Conservation (phyloP, 2,797 vertebrate species). For the Alosa sapidissima region DNA sequence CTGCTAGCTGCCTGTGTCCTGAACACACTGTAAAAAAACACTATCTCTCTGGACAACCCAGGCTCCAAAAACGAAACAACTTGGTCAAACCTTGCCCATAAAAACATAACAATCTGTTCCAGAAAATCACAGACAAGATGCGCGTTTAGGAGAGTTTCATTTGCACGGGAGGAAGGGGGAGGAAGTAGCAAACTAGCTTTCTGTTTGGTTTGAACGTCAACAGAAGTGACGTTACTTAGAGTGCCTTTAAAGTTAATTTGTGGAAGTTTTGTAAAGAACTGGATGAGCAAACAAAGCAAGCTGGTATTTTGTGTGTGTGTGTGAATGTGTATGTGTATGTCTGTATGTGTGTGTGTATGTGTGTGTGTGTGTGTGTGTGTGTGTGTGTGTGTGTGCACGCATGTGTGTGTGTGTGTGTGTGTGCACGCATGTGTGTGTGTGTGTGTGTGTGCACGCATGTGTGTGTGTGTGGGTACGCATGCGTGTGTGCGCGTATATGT, state of each 20-base stretch:
- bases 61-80: too few relatives aligned
- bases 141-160: too few relatives aligned
- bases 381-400: not conserved
- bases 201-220: too few relatives aligned
- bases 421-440: not conserved
- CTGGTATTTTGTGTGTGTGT: conserved; percentile 14
- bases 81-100: too few relatives aligned
- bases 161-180: too few relatives aligned
- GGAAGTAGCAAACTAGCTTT: too few relatives aligned
- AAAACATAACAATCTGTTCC: too few relatives aligned
- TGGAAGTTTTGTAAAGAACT: not conserved
- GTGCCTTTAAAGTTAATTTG: not conserved
- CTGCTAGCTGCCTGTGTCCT: too few relatives aligned
- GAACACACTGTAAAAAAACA: too few relatives aligned
- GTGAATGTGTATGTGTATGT: conserved; percentile 27
- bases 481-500: not conserved
- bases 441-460: not conserved
- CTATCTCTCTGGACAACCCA: too few relatives aligned
- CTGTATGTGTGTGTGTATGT: conserved; percentile 27
- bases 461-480: not conserved
- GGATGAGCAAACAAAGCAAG: conserved; percentile 4
- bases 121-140: too few relatives aligned
- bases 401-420: not conserved
- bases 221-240: too few relatives aligned
- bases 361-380: conserved; percentile 36